Evolutionary conservation across 1,140 invertebrate genomes (phyloP).

Genomic region (Pachypsylla venusta): DNA sequence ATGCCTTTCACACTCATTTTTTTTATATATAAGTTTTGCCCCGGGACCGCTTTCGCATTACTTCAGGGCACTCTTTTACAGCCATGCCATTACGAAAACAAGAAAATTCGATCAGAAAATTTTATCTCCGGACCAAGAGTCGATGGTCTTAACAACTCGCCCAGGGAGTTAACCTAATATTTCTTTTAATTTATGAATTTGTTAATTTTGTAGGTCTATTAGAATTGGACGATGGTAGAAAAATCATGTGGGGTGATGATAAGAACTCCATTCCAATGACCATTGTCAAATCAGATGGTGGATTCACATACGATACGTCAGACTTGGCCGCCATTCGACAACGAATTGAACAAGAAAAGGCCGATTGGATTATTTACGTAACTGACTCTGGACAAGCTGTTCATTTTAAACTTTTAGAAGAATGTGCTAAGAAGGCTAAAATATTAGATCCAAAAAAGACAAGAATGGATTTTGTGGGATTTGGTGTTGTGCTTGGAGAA

Average conservation of each 20-base stretch:
- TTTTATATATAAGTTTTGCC: no score
- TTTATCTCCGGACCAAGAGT: no score
- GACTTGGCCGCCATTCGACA: conserved; percentile 88
- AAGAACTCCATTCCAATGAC: conserved; percentile 65
- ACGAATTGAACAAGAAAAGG: conserved; percentile 74
- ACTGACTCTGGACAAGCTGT: conserved; percentile 86
- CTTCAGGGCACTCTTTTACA: no score
- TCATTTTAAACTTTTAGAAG: conserved; percentile 66
- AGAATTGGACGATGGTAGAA: conserved; percentile 81
- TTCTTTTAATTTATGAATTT: no score
- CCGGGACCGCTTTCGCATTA: no score
- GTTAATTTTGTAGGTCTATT: conserved; percentile 39
- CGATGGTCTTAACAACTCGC: no score
- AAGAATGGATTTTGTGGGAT: conserved; percentile 79
- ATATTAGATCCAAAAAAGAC: conserved; percentile 46
- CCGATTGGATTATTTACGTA: conserved; percentile 87
- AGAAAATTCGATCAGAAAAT: no score
- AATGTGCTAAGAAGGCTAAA: conserved; percentile 52
- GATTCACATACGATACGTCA: conserved; percentile 98
- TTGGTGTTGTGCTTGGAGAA: conserved; percentile 95
- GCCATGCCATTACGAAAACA: no score
- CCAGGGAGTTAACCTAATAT: no score
- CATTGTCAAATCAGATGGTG: conserved; percentile 94
- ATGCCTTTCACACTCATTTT: no score
- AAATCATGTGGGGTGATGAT: conserved; percentile 55